Percentiles rank a stretch among this genome's conserved stretches.
These are phyloP conservation scores for Pristionchus mayeri DNA, from an alignment of 2,888 invertebrate species.

Conservation along the genomic window DNA sequence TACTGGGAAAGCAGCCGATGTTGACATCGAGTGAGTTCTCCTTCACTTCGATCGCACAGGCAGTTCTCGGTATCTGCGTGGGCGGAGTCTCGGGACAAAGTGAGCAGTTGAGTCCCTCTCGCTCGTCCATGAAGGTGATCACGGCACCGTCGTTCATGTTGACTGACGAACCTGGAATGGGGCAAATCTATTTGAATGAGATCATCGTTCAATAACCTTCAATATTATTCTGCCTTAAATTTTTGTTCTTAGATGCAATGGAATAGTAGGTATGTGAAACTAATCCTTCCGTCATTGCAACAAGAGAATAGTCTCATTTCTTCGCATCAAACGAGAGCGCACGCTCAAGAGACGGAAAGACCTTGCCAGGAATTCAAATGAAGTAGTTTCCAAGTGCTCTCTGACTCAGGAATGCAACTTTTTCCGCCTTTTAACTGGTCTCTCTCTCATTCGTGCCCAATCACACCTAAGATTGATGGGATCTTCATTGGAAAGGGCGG, in stretches of 20 bases:
- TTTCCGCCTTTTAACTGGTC: slow-evolving; percentile 30
- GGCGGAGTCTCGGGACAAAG: slow-evolving; percentile 61
- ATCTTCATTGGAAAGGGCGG: slow-evolving; percentile 4
- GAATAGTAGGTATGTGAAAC: too few relatives aligned
- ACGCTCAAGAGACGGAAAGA: neutral
- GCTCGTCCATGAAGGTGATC: slow-evolving; percentile 67
- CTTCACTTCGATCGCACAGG: slow-evolving; percentile 69
- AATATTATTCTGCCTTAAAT: too few relatives aligned
- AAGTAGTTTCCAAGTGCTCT: slow-evolving; percentile 10
- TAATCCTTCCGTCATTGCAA: too few relatives aligned
- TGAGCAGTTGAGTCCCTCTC: slow-evolving; percentile 67
- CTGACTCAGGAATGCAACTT: neutral
- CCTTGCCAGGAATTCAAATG: slow-evolving; percentile 37
- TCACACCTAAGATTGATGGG: slow-evolving; percentile 43
- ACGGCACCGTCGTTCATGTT: slow-evolving; percentile 57
- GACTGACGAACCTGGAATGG: slow-evolving; percentile 68
- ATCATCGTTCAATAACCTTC: too few relatives aligned
- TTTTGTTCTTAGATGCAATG: too few relatives aligned
- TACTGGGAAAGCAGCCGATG: slow-evolving; percentile 62
- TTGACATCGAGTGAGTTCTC: slow-evolving; percentile 60
- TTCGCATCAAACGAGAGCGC: neutral
- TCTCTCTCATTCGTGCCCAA: neutral
- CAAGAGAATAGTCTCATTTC: neutral
- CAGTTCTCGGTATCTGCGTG: slow-evolving; percentile 59
- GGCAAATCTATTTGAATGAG: too few relatives aligned